Percentiles rank a stretch among this genome's conserved stretches.
These are phyloP conservation scores for Spheniscus mendiculus DNA, from an alignment of 2,113 vertebrate species.

Conservation along the genomic window DNA sequence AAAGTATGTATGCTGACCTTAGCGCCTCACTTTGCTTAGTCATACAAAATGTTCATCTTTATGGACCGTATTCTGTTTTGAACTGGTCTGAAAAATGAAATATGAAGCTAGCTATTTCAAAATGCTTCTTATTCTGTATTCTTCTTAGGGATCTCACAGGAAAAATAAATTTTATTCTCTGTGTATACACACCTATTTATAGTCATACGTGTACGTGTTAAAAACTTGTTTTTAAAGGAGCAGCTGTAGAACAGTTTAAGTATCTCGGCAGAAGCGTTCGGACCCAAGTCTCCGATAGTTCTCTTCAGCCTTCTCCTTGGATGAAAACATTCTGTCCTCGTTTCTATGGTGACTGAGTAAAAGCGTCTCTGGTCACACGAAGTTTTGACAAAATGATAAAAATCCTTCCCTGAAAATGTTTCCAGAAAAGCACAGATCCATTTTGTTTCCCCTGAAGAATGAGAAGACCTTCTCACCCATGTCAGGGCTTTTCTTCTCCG, in stretches of 20 bases:
- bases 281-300: background rate
- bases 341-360: constrained; percentile 24
- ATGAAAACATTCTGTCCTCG: background rate
- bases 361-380: background rate
- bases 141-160: background rate
- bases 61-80: background rate
- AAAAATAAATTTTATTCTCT: background rate
- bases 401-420: background rate
- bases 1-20: background rate
- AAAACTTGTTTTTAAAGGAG: background rate
- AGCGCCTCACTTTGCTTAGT: background rate
- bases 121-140: background rate
- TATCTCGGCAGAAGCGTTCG: background rate
- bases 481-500: background rate
- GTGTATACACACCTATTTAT: background rate
- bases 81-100: background rate
- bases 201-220: fast-evolving
- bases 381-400: background rate
- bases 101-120: background rate
- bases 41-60: background rate
- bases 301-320: background rate
- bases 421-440: background rate
- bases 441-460: background rate
- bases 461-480: background rate
- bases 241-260: background rate